These are phyloP conservation scores for Axis porcinus DNA, from an alignment of 2,113 vertebrate genomes.

Conservation along the genomic window DNA sequence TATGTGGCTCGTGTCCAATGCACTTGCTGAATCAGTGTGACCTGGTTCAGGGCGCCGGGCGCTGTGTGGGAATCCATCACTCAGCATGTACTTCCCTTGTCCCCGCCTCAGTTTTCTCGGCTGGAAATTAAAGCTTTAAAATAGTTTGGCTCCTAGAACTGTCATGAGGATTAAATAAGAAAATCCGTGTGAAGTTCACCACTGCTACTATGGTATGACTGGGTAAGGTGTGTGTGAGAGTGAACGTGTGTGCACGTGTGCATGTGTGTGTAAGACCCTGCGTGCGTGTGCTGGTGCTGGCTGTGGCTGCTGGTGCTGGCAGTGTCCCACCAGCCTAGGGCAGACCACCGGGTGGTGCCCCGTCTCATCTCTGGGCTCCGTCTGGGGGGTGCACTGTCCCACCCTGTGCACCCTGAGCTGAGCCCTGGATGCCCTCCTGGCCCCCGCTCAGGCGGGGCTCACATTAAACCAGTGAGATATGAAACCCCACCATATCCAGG, in stretches of 20 bases:
- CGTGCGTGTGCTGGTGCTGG: not conserved
- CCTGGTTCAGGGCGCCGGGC: not conserved
- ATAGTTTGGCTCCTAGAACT: not conserved
- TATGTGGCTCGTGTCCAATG: not conserved
- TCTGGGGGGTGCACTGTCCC: too few species aligned
- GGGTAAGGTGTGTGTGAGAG: not conserved
- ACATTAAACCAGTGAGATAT: conserved; percentile 82
- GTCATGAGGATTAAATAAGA: not conserved
- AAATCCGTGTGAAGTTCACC: not conserved
- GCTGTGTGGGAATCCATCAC: not conserved
- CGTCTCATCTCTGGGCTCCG: not conserved
- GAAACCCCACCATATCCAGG: conserved; percentile 76
- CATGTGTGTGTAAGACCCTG: not conserved
- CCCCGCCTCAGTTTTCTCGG: not conserved
- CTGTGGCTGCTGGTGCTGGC: not conserved
- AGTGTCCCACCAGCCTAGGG: not conserved
- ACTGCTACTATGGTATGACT: not conserved
- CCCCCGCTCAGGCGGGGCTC: not conserved
- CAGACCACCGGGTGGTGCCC: not conserved
- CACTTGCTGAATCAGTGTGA: not conserved
- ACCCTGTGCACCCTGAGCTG: not conserved
- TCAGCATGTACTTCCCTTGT: not conserved
- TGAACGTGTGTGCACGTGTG: not conserved
- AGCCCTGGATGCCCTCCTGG: not conserved
- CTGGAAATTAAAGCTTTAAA: not conserved